Conservation (phyloP, 2,797 vertebrate genomes). For the Astyanax mexicanus region DNA sequence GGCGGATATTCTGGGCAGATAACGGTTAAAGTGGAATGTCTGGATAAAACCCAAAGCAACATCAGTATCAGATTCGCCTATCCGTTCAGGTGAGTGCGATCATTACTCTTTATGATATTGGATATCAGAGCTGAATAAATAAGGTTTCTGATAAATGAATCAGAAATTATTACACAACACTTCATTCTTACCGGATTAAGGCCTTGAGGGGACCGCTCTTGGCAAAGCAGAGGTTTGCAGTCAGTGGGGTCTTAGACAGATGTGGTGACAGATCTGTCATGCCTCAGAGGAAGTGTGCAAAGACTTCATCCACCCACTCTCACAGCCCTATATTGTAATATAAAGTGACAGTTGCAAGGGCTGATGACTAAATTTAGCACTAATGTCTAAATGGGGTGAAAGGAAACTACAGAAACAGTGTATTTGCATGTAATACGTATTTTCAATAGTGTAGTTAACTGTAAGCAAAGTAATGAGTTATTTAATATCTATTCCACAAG, state of each 20-base stretch:
- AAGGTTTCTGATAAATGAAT: background rate
- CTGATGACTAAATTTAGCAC: constrained; percentile 28
- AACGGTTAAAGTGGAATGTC: constrained; percentile 95
- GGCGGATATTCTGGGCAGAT: constrained; percentile 96
- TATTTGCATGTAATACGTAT: background rate
- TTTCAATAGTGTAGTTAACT: background rate
- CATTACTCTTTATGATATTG: background rate
- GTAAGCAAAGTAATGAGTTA: no score
- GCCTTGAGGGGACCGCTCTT: background rate
- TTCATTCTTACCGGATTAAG: background rate
- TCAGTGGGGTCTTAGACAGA: background rate
- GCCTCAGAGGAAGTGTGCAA: constrained; percentile 26
- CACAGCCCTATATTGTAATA: constrained; percentile 12
- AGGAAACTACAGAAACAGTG: background rate
- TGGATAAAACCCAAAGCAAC: constrained; percentile 90
- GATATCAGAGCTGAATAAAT: background rate
- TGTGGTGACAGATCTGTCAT: constrained; percentile 6
- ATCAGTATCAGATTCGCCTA: constrained; percentile 92
- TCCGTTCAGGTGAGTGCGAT: constrained; percentile 90
- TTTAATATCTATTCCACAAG: background rate
- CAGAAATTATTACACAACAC: background rate
- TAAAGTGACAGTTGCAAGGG: constrained; percentile 35
- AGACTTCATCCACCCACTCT: constrained; percentile 26
- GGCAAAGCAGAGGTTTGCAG: background rate
- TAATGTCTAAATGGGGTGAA: background rate